Evolutionary conservation across 2,797 vertebrate species (phyloP), one percentile per base, ranked within the genome.

Genomic region (Melanogrammus aeglefinus): DNA sequence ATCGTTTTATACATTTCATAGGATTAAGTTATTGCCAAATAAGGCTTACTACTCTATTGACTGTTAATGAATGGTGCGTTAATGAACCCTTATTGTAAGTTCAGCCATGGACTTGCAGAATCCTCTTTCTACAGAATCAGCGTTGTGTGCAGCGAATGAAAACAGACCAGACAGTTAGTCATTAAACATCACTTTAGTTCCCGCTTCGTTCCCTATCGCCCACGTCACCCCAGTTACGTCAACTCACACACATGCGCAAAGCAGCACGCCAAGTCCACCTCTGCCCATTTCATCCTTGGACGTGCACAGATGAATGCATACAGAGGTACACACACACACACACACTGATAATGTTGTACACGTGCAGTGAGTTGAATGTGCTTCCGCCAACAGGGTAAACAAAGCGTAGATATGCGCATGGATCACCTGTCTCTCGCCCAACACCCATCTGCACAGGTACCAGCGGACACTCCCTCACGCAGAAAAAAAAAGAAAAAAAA

Each of bases 321-420:
- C 35, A 80, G 70, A 71, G 10, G 14, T 80, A 79, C 86, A 39
- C 86, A 82, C 86, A 80, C 79, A 76, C 83, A 80, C 87, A 83
- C 88, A 82, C 87, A 81, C 83, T 51, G 80, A 81, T 83, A 66
- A 84, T 80, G 87, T 83, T 57, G 84, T 79, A 27, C 75, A 84
- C 82, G 86, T 81, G 87, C 84, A 82, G 88, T 82, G 86, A 84
- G 80, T 84, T 83, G 74, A 80, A 79, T 79, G 86, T 85, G 89
- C 89, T 88, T 90, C 88, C 82, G 70, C 74, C 89, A 89, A 91
- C 90, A 89, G 87, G 88, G 87, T 83, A 85, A 41, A 86, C 91
- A 86, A 82, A 86, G 86, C 90, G 91, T 85, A 89, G 87, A 91
- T 82, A 90, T 75, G 89, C 84, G 73, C 79, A 85, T 85, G 81